phyloP scores from a whole-genome alignment of 2,797 vertebrate genomes.

The Leptoclinus maculatus region DNA sequence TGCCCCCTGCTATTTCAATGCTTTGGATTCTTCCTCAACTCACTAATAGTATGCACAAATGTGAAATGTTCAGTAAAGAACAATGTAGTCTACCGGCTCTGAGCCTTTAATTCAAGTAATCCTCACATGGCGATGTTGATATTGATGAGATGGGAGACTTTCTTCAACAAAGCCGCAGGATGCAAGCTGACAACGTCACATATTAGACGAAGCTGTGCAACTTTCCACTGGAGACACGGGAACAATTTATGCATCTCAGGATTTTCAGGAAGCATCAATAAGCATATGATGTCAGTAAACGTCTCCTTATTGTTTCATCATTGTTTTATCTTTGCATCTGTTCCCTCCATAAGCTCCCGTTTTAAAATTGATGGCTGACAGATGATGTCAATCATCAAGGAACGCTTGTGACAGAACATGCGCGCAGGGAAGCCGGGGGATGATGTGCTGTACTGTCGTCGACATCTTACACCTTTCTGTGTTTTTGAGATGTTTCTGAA shows the following conservation, averaged over 20 bases:
- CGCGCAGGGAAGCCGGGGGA: not conserved
- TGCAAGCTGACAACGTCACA: conserved; percentile 27
- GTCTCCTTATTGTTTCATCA: conserved; percentile 49
- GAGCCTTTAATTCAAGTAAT: not conserved
- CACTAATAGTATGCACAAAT: not conserved
- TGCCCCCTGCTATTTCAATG: not conserved
- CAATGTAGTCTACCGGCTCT: conserved; percentile 3
- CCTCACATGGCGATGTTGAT: conserved; percentile 13
- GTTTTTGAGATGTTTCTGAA: not conserved
- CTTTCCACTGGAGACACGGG: conserved; percentile 14
- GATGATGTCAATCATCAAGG: conserved; percentile 31
- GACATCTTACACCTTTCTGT: not conserved
- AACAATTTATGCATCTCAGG: conserved; percentile 29
- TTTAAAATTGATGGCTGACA: conserved; percentile 37
- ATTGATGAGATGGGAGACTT: conserved; percentile 36
- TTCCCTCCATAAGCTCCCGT: conserved; percentile 29
- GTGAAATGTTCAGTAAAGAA: not conserved
- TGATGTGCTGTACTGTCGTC: not conserved
- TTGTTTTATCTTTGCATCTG: conserved; percentile 45
- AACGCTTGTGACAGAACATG: conserved; percentile 14
- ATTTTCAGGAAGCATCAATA: conserved; percentile 40
- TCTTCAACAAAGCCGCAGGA: conserved; percentile 24
- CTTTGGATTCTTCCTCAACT: not conserved
- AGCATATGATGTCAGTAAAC: conserved; percentile 39
- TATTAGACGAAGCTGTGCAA: conserved; percentile 37